Evolutionary conservation across 2,113 vertebrate species (phyloP).

Genomic region (Channa argus): DNA sequence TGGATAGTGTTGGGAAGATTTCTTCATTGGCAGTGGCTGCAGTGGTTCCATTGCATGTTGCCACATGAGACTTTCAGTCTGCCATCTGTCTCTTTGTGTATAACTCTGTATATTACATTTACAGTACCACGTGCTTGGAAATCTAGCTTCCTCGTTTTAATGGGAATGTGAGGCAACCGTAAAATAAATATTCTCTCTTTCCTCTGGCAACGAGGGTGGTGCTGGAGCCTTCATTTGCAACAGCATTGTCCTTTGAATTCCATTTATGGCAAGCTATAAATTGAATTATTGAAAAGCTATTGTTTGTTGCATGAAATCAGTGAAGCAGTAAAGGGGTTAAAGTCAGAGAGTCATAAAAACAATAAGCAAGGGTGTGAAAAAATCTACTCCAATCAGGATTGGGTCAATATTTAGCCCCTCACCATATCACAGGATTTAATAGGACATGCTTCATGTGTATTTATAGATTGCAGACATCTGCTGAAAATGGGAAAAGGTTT

Average conservation of each 20-base stretch:
- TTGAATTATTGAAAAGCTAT: conserved; percentile 84
- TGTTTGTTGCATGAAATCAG: conserved; percentile 79
- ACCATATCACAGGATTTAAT: conserved; percentile 78
- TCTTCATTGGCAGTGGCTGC: conserved; percentile 67
- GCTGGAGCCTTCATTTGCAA: conserved; percentile 71
- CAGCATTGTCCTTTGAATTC: conserved; percentile 76
- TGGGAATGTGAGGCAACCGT: conserved; percentile 76
- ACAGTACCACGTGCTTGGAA: conserved; percentile 65
- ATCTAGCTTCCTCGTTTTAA: conserved; percentile 76
- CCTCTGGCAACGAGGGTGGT: conserved; percentile 49
- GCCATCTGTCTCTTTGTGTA: conserved; percentile 81
- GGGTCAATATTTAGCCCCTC: conserved; percentile 77
- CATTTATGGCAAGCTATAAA: conserved; percentile 78
- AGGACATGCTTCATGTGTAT: conserved; percentile 82
- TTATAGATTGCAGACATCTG: conserved; percentile 77
- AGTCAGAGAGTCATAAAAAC: conserved; percentile 80
- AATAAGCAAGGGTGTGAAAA: conserved; percentile 79
- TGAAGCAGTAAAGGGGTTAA: conserved; percentile 82
- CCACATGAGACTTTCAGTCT: conserved; percentile 77
- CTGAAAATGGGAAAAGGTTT: conserved; percentile 69
- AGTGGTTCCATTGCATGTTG: conserved; percentile 65
- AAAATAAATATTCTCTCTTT: conserved; percentile 74
- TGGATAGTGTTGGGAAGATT: conserved; percentile 60
- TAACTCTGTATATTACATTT: conserved; percentile 75
- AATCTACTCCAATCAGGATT: conserved; percentile 74